Conservation (phyloP, 2,113 vertebrate species). For the Scopus umbretta region DNA sequence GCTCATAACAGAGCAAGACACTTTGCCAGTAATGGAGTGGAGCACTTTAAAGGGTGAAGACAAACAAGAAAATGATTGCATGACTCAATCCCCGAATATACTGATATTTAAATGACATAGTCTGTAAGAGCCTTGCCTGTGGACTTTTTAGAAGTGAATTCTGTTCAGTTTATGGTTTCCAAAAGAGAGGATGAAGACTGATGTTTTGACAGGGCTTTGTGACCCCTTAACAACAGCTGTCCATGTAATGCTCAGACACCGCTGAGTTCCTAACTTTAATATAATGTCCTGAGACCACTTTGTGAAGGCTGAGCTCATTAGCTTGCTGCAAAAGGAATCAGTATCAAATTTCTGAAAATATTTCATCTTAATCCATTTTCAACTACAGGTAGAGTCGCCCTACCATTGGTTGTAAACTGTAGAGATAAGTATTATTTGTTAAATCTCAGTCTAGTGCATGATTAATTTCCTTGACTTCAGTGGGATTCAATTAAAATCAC, state of each 20-base stretch:
- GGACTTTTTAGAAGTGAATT: not conserved
- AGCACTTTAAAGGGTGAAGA: not conserved
- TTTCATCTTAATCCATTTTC: not conserved
- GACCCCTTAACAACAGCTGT: not conserved
- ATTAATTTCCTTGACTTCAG: slow-evolving; percentile 8
- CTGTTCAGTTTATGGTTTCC: not conserved
- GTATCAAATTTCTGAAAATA: not conserved
- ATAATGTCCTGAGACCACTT: not conserved
- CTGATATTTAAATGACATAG: not conserved
- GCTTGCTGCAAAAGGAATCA: not conserved
- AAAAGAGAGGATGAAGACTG: not conserved
- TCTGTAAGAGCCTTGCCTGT: not conserved
- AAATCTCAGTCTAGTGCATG: not conserved
- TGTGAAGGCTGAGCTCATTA: slow-evolving; percentile 13
- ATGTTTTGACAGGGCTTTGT: not conserved
- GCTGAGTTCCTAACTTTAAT: not conserved
- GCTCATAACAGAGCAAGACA: not conserved
- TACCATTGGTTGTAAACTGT: not conserved
- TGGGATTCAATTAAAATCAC: not conserved
- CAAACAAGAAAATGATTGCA: not conserved
- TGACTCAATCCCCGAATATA: not conserved
- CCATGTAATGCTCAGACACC: not conserved
- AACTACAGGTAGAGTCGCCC: not conserved
- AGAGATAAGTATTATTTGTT: not conserved
- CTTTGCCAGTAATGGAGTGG: not conserved